Base-by-base conservation (phyloP, 2,797 vertebrate genomes). In the Gastrophryne carolinensis region DNA sequence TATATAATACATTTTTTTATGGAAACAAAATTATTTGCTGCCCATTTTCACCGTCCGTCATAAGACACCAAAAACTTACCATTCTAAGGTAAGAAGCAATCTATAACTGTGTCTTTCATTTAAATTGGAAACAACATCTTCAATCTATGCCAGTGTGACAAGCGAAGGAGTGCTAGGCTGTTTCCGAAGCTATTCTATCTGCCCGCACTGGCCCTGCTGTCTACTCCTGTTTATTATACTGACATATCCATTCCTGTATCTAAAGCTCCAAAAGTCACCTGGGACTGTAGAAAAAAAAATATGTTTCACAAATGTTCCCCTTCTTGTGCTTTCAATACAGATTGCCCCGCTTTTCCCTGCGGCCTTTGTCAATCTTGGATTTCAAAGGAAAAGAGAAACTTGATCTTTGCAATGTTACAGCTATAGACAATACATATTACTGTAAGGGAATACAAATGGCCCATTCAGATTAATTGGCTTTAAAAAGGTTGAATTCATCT, bases 171-270 rank as follows among this genome's bases (percentile, higher is more conserved):
- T 39, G 9, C 44, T 69, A 12, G 29, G 24, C 23, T 37, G 53
- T 37, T 56, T 35, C 21, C 29, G 47, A 35, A 77, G 50, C 65
- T 8, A 54, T 70, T 66, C 62, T 57, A 57, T 77, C 50, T 70
- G 65, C 60, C 61, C 63, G n/a, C 50, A 41, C 19, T 64, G 21
- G 52, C 62, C 56, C 49, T 64, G 49, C 74, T 70, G 66, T 70
- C 66, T 63, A 41, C 49, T 77, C 71, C 47, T 62, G 66, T 77
- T 77, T 77, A 56, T 54, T 63, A 68, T 63, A 70, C 66, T 77
- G 74, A 77, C 74, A 77, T 64, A 77, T 71, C 74, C 66, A 77
- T 77, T 71, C 64, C 66, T 56, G 66, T 77, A 63, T 77, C 74
- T 71, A 77, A 73, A 57, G 74, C 74, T 63, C 58, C 66, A 63